Percentiles rank a stretch among this genome's conserved stretches.
Conservation (phyloP, 2,113 vertebrate species). For the Carassius carassius region DNA sequence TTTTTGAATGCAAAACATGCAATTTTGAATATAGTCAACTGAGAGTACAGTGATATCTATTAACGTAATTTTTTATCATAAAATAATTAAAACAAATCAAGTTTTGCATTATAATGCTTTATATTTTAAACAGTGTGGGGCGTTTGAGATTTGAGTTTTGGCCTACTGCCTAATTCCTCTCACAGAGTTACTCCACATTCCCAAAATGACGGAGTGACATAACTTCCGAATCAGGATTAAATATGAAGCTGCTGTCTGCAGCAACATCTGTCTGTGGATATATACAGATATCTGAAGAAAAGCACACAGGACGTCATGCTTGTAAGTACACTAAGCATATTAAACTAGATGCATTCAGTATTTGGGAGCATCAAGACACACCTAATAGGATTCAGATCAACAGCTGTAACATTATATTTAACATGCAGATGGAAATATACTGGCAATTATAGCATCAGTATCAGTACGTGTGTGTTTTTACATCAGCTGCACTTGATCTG, state of each 20-base stretch:
- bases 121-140: not conserved
- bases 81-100: not conserved
- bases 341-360: not conserved
- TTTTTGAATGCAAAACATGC: not conserved
- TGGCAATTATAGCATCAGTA: not conserved
- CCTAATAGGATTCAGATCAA: not conserved
- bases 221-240: not conserved
- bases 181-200: not conserved
- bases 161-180: constrained; percentile 5
- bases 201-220: not conserved
- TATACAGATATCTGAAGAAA: not conserved
- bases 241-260: not conserved
- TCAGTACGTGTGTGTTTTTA: not conserved
- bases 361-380: not conserved
- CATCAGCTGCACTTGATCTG: not conserved
- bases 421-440: not conserved
- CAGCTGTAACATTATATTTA: not conserved
- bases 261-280: not conserved
- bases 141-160: not conserved
- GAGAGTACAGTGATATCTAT: not conserved
- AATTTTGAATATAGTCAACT: not conserved
- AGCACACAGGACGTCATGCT: not conserved
- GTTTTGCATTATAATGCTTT: not conserved
- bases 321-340: not conserved
- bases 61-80: not conserved